Evolutionary conservation across 2,113 vertebrate species (phyloP).

Genomic region (Pipra filicauda): DNA sequence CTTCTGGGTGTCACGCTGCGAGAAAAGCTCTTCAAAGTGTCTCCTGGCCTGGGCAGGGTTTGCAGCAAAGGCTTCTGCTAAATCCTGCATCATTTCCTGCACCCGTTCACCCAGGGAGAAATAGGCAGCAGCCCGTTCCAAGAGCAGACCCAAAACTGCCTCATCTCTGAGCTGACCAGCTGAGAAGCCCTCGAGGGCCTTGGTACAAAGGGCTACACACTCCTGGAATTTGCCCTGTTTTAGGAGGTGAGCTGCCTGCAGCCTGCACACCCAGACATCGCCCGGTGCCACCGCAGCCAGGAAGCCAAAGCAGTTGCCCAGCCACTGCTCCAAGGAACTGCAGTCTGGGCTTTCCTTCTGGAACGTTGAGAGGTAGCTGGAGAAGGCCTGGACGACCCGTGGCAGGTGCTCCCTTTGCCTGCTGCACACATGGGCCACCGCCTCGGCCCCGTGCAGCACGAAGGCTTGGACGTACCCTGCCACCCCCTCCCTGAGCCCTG

Average conservation of each 20-base stretch:
- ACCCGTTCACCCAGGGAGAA: conserved; percentile 74
- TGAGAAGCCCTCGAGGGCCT: conserved; percentile 48
- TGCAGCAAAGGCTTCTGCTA: conserved; percentile 80
- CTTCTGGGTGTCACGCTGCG: conserved; percentile 22
- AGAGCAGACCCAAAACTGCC: conserved; percentile 53
- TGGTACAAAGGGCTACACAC: conserved; percentile 74
- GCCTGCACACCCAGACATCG: conserved; percentile 55
- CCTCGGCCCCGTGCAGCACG: conserved; percentile 45
- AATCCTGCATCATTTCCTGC: conserved; percentile 75
- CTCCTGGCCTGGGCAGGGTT: conserved; percentile 72
- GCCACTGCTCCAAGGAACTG: background rate
- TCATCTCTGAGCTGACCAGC: background rate
- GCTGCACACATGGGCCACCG: conserved; percentile 66
- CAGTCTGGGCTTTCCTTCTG: background rate
- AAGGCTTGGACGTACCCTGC: conserved; percentile 83
- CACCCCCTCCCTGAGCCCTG: conserved; percentile 49
- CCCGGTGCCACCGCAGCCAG: conserved; percentile 74
- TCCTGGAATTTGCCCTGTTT: conserved; percentile 71
- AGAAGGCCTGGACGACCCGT: conserved; percentile 73
- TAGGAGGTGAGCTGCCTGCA: conserved; percentile 75
- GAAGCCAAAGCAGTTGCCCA: conserved; percentile 69
- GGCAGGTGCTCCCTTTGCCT: conserved; percentile 81
- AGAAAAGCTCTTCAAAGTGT: conserved; percentile 78
- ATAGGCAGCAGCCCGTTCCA: conserved; percentile 78
- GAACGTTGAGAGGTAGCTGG: conserved; percentile 23